Evolutionary conservation across 1,140 invertebrate genomes (phyloP), one percentile per base, ranked within the genome.

Genomic region (Stratiolaelaps scimitus): DNA sequence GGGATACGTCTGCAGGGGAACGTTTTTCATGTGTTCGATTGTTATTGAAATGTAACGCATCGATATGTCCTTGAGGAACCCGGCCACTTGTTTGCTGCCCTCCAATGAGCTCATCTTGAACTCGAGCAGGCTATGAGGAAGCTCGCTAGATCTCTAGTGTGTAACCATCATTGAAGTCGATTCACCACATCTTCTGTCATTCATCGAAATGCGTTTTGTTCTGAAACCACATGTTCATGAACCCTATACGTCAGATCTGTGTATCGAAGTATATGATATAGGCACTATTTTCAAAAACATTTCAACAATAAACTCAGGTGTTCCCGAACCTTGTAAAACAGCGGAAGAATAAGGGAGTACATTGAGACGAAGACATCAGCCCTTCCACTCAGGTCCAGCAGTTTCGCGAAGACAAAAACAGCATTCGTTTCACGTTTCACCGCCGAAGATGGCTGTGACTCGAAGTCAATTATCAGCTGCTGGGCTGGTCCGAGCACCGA

Each of bases 1-100:
- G 34, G 53, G 53, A 26, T 60, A 60, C 15, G 26, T 34, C 53
- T 60, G 53, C 26, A 60, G 34, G 15, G 4, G 47, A 48, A 20
- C 7, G 15, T 20, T 48, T 48, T 4, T 28, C 4, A 15, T 4
- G 26, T 15, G 15, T 4, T 20, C 15, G 15, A 7, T 20, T 6
- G 7, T 4, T 7, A 48, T 7, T 4, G n/a, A 26, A 34, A 60
- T 2, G 53, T 40, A 40, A 40, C 34, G 34, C 34, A n/a, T n/a
- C 34, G 34, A 40, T 40, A 40, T 40, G 4, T 10, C 34, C 34
- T 10, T 40, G 10, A 40, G 34, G 4, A 40, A 40, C 10, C 5
- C 34, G 10, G 34, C 10, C 10, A 40, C 4, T 40, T 10, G 34
- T 10, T n/a, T n/a, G n/a, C n/a, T n/a, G n/a, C n/a, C n/a, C n/a